Evolutionary conservation across 2,113 vertebrate genomes (phyloP).

Genomic region (Amphiprion percula): DNA sequence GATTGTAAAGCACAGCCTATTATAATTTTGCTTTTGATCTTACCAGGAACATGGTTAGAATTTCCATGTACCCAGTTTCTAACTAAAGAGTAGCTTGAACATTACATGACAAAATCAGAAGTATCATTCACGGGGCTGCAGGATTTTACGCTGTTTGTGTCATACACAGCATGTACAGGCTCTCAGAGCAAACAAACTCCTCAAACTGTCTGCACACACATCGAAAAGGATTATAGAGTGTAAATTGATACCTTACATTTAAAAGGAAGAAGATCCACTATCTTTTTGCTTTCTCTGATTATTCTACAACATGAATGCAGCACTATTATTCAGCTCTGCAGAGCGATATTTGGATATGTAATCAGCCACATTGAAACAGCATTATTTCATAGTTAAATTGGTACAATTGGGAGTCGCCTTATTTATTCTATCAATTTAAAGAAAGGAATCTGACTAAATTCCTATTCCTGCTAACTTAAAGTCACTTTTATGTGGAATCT

Average conservation of each 20-base stretch:
- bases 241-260: too few relatives aligned
- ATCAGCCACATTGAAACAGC: too few relatives aligned
- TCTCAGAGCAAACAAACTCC: not conserved
- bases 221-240: too few relatives aligned
- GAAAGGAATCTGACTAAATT: not conserved
- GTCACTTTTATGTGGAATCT: conserved; percentile 18
- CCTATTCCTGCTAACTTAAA: conserved; percentile 36
- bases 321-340: too few relatives aligned
- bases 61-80: too few relatives aligned
- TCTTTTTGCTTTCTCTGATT: too few relatives aligned
- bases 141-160: not conserved
- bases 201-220: too few relatives aligned
- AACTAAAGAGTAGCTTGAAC: conserved; percentile 22
- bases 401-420: too few relatives aligned
- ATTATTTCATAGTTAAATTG: not conserved
- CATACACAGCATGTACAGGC: not conserved
- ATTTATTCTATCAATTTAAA: too few relatives aligned
- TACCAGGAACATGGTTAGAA: not conserved
- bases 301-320: too few relatives aligned
- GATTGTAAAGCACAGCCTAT: not conserved
- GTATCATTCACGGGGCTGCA: too few relatives aligned
- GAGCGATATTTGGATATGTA: not conserved
- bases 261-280: too few relatives aligned
- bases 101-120: conserved; percentile 7
- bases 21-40: not conserved